Base-by-base conservation (phyloP, 2,888 invertebrate genomes). In the Nomada fucata region DNA sequence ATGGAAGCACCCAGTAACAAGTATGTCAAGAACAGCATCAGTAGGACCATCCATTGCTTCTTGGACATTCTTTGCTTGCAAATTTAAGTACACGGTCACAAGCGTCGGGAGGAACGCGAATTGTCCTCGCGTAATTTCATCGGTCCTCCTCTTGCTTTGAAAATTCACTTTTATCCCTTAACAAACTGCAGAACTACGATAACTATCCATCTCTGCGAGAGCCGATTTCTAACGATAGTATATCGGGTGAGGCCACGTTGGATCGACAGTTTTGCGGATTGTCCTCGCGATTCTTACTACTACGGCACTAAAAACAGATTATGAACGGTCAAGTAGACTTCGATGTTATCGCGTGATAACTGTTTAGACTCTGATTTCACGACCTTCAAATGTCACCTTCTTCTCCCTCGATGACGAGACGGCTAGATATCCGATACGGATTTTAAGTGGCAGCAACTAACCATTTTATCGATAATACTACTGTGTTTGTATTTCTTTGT, bases 1-100 rank as follows among this genome's bases (percentile, higher is more conserved):
- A 98, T 96, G 84, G 96, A 96, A n/a, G 98, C 97, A 13, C 98
- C 98, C 79, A 98, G 95, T 89, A 97, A 94, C 86, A 97, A 94
- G 92, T 97, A 97, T 79, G 96, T 95, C 79, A 97, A 95, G 91
- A 97, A 97, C 89, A 97, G 95, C 88, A 96, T 95, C 88, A 97
- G 94, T 94, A 97, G 95, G 87, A 96, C 96, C 85, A 97, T 95
- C 95, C 97, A 96, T 94, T 97, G 96, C 95, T 96, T 97, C 92
- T 96, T 96, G 93, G 97, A 96, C 97, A 97, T 97, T 95, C 87
- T 91, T 76, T 50, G 44, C 2, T 13, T 15, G 42, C 52, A 55
- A 26, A n/a, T 53, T 18, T 26, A 23, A 23, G 13, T 23, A 18
- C 44, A 26, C 20, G 13, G 18, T 53, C 52, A 5, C 53, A 53